Evolutionary conservation across 2,113 vertebrate genomes (phyloP).

Genomic region (Hemichromis elongatus): DNA sequence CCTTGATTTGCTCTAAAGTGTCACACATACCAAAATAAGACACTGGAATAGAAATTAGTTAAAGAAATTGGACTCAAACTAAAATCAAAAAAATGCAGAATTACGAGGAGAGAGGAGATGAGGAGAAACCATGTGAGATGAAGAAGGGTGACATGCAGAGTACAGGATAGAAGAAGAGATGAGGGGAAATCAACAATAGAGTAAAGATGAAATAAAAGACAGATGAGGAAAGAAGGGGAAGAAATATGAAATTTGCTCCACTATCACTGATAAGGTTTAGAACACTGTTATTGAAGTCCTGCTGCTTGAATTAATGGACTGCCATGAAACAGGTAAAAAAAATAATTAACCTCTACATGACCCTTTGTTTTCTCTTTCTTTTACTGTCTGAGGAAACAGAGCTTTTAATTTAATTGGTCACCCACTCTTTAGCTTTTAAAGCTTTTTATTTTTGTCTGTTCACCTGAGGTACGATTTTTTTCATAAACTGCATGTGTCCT

Average conservation of each 20-base stretch:
- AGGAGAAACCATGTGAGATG: not conserved
- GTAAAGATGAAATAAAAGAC: not conserved
- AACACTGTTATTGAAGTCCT: not conserved
- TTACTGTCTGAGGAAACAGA: not conserved
- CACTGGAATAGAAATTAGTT: accelerated
- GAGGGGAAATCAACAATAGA: not conserved
- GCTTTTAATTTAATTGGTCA: constrained; percentile 25
- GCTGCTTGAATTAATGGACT: not conserved
- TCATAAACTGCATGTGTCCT: not conserved
- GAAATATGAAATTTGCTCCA: not conserved
- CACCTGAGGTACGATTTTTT: not conserved
- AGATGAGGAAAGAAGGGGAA: not conserved
- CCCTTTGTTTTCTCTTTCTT: not conserved
- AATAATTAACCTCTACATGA: not conserved
- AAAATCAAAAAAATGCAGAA: not conserved
- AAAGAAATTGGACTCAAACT: not conserved
- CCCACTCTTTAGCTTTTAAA: constrained; percentile 11
- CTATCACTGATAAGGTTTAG: not conserved
- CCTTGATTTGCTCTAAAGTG: not conserved
- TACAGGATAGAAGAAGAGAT: not conserved
- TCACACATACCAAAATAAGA: not conserved
- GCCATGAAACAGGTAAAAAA: not conserved
- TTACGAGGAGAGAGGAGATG: not conserved
- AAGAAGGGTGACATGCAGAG: not conserved
- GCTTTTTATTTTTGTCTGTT: constrained; percentile 6